These are phyloP conservation scores for Bubo scandiacus DNA, from an alignment of 2,113 vertebrate genomes.

Conservation along the genomic window DNA sequence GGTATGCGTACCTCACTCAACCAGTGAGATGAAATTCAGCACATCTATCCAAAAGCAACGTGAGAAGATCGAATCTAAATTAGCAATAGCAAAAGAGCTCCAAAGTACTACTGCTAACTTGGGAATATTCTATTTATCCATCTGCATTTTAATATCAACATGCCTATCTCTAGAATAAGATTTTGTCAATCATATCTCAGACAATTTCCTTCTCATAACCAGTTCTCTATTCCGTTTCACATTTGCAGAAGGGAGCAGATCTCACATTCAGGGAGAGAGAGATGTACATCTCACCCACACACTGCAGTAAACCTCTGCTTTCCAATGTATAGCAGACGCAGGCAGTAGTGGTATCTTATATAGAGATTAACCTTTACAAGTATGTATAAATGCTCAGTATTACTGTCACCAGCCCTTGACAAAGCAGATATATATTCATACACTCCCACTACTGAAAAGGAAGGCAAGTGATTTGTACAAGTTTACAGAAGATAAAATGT, in stretches of 20 bases:
- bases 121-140: neutral
- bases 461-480: neutral
- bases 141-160: neutral
- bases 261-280: neutral
- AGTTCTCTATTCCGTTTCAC: fast-evolving
- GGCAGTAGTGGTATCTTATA: neutral
- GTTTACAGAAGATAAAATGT: neutral
- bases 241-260: neutral
- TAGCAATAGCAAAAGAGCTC: neutral
- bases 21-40: neutral
- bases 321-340: neutral
- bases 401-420: neutral
- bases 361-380: neutral
- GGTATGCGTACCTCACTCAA: neutral
- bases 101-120: neutral
- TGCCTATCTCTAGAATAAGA: neutral
- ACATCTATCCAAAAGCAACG: neutral
- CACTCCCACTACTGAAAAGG: neutral
- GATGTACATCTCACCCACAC: neutral
- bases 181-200: neutral
- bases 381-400: neutral
- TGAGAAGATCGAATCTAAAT: neutral
- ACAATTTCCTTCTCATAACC: neutral
- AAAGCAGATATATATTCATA: neutral
- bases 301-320: neutral